Conservation (phyloP, 2,888 invertebrate genomes). For the Actias luna region DNA sequence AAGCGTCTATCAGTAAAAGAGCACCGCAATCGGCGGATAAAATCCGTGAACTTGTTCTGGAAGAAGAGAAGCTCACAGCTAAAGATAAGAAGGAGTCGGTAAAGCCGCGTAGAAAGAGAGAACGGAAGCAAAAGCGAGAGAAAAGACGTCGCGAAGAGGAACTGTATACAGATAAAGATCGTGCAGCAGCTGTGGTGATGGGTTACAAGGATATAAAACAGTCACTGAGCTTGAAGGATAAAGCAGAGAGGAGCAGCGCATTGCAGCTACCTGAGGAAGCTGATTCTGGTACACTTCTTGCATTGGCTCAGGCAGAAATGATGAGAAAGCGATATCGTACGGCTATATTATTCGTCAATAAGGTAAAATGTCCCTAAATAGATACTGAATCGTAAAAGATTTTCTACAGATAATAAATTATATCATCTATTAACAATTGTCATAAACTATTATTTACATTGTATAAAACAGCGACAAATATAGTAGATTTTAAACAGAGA, state of each 20-base stretch:
- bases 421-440: too few species aligned
- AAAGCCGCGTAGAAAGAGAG: constrained; percentile 60
- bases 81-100: constrained; percentile 62
- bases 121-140: constrained; percentile 64
- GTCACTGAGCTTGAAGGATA: constrained; percentile 89
- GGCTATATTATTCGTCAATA: constrained; percentile 89
- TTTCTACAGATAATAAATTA: too few species aligned
- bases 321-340: constrained; percentile 87
- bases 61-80: constrained; percentile 55
- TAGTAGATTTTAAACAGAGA: too few species aligned
- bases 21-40: constrained; percentile 60
- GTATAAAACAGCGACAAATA: too few species aligned
- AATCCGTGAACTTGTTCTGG: constrained; percentile 41
- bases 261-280: constrained; percentile 90
- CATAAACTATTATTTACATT: too few species aligned
- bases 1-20: constrained; percentile 71
- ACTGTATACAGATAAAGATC: constrained; percentile 93
- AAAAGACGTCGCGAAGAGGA: constrained; percentile 83
- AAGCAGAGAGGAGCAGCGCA: constrained; percentile 87
- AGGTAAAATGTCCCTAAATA: constrained; percentile 82
- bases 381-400: neutral
- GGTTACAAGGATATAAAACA: constrained; percentile 94
- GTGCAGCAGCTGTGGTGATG: constrained; percentile 94
- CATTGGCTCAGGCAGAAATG: constrained; percentile 89
- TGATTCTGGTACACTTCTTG: constrained; percentile 88